These are phyloP conservation scores for Drosophila bunnanda DNA, from an alignment of 2,888 invertebrate species.

Conservation along the genomic window DNA sequence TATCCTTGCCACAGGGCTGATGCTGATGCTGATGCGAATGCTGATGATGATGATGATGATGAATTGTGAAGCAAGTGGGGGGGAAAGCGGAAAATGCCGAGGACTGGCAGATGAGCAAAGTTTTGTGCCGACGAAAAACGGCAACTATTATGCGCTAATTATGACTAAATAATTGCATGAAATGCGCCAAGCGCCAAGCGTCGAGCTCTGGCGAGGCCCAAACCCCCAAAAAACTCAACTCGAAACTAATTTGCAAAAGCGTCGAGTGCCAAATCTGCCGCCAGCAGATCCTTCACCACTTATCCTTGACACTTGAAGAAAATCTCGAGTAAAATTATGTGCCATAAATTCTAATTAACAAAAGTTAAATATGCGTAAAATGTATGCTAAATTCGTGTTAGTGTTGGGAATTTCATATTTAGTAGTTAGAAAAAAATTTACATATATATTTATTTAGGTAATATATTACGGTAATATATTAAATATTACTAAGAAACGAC, in stretches of 20 bases:
- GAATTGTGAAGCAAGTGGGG: slow-evolving; percentile 24
- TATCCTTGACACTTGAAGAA: neutral
- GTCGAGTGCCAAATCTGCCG: slow-evolving; percentile 38
- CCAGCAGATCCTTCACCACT: slow-evolving; percentile 26
- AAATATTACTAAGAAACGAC: too few relatives aligned
- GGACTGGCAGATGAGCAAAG: slow-evolving; percentile 25
- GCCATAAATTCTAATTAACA: neutral
- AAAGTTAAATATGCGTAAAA: neutral
- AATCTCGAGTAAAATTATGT: neutral
- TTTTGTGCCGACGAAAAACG: slow-evolving; percentile 41
- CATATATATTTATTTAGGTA: too few relatives aligned
- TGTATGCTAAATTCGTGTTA: neutral
- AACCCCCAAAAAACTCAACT: slow-evolving; percentile 33
- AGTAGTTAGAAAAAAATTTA: too few relatives aligned
- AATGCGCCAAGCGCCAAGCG: slow-evolving; percentile 28
- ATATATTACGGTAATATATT: too few relatives aligned
- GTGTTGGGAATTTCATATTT: too few relatives aligned
- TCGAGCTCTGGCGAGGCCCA: neutral
- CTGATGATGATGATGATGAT: slow-evolving; percentile 41
- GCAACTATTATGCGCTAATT: slow-evolving; percentile 56
- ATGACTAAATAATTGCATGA: slow-evolving; percentile 50
- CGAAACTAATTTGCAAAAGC: slow-evolving; percentile 51
- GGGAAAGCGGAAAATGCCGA: slow-evolving; percentile 1
- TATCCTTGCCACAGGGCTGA: slow-evolving; percentile 8
- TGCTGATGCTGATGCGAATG: neutral